Evolutionary conservation across 2,797 vertebrate genomes (phyloP), one percentile per base, ranked within the genome.

Genomic region (Champsocephalus gunnari): DNA sequence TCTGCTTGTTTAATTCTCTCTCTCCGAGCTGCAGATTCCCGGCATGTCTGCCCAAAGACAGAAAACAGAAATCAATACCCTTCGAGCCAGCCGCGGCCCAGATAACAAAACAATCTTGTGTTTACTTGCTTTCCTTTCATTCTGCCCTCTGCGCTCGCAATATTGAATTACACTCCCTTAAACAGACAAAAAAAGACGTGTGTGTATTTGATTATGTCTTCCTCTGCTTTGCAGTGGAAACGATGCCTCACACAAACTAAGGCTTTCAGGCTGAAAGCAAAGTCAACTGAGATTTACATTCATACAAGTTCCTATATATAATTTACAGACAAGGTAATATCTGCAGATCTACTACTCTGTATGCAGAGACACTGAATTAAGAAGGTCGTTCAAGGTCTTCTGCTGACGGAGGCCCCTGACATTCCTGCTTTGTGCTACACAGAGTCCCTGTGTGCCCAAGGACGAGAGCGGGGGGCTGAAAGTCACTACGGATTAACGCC

Each of bases 401-500:
- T 9, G 51, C 38, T 38, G 44, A 38, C 34, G 34, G 66, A 88
- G 67, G 77, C 84, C 82, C 47, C 58, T 43, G 63, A 80, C 77
- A 82, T 89, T 89, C 84, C 78, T 49, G 75, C 79, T 82, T 51
- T 66, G 77, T 69, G 75, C 79, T 69, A 67, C 73, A 72, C 53
- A 50, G 53, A 85, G 80, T 83, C 87, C 80, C 89, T 7, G 77
- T 73, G 82, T 88, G 89, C 78, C 75, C 1, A 34, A 78, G 80
- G 84, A 87, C 84, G 41, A 82, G 77, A 74, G 71, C 64, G 28
- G 28, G 55, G 59, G 70, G 61, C 64, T 84, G 74, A 77, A 80
- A 85, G 91, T 93, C 91, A 92, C 83, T 66, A 49, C 19, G 50
- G 89, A 92, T 93, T 93, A 91, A 59, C 38, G 62, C 60, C 60